Percentiles rank a stretch among this genome's conserved stretches.
Evolutionary conservation across 2,113 vertebrate genomes (phyloP).

Genomic region (Peromyscus californicus): DNA sequence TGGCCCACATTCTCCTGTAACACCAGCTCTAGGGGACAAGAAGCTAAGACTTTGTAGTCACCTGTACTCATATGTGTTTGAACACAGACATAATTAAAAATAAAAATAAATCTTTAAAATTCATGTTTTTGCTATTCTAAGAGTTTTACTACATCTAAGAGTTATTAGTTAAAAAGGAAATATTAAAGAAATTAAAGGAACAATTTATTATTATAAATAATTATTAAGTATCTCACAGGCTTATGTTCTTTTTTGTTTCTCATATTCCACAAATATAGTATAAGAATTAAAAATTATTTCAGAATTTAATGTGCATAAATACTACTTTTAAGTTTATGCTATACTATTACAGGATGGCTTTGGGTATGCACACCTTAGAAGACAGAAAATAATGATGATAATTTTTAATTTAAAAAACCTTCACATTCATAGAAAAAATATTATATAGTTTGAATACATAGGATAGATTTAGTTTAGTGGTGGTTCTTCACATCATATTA

Average conservation of each 20-base stretch:
- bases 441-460: not conserved
- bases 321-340: not conserved
- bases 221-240: not conserved
- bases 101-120: not conserved
- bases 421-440: not conserved
- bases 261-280: not conserved
- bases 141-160: not conserved
- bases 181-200: not conserved
- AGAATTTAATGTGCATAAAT: slow-evolving; percentile 18
- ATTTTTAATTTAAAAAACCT: not conserved
- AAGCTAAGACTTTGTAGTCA: not conserved
- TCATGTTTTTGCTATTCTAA: not conserved
- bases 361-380: not conserved
- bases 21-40: not conserved
- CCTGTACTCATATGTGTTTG: not conserved
- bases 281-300: not conserved
- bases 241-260: not conserved
- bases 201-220: not conserved
- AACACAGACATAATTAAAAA: not conserved
- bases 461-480: not conserved
- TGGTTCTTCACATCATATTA: not conserved
- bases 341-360: not conserved
- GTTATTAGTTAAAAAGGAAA: slow-evolving; percentile 19
- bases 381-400: not conserved
- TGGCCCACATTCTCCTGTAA: not conserved